Percentiles rank a stretch among this genome's conserved stretches.
Conservation (phyloP, 1,140 invertebrate genomes). For the Hestina assimilis region DNA sequence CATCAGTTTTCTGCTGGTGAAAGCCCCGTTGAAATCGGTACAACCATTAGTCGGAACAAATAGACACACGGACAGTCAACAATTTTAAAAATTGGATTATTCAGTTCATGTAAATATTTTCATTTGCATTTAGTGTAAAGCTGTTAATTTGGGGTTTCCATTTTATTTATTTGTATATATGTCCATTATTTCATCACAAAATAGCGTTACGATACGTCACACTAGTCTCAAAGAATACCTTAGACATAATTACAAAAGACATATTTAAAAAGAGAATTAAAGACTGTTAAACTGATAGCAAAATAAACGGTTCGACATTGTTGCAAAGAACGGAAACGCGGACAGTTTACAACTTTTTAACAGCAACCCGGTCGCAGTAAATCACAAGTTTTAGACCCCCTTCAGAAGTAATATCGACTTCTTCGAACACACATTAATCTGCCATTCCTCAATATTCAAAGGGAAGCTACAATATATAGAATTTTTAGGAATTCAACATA, state of each 20-base stretch:
- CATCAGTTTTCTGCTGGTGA: too few species aligned
- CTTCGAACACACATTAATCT: conserved; percentile 75
- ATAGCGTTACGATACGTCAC: too few species aligned
- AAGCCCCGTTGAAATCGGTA: too few species aligned
- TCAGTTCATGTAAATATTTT: too few species aligned
- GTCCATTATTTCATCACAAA: too few species aligned
- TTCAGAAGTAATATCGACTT: conserved; percentile 75
- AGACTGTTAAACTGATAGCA: conserved; percentile 27
- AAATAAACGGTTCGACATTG: conserved; percentile 52
- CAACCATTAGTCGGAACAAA: too few species aligned
- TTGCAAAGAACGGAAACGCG: conserved; percentile 67
- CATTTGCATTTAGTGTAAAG: too few species aligned
- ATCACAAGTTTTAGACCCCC: conserved; percentile 67
- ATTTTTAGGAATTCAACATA: conserved; percentile 33
- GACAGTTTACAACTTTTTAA: conserved; percentile 77
- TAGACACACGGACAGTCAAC: too few species aligned
- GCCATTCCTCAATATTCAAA: conserved; percentile 71
- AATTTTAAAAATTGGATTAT: too few species aligned
- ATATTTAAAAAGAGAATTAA: conserved; percentile 5
- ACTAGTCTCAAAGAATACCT: conserved; percentile 1
- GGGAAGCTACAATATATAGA: conserved; percentile 53
- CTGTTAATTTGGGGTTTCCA: too few species aligned
- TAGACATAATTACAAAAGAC: conserved; percentile 10
- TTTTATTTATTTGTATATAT: too few species aligned
- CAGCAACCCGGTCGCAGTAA: conserved; percentile 65